These are phyloP conservation scores for Athalia circularis DNA, from an alignment of 2,888 invertebrate genomes.

Conservation along the genomic window DNA sequence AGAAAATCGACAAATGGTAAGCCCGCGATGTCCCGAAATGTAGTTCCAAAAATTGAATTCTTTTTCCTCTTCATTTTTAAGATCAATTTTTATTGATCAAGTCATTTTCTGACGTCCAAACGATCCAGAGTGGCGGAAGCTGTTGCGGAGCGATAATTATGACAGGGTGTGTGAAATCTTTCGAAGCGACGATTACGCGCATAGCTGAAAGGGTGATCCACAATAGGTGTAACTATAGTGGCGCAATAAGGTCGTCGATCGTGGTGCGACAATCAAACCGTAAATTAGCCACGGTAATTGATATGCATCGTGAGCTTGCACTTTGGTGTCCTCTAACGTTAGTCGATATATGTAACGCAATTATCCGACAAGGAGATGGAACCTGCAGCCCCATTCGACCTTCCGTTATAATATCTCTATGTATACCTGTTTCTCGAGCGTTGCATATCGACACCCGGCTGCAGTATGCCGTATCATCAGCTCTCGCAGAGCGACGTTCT, in stretches of 20 bases:
- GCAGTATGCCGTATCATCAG: no score
- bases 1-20: not conserved
- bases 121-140: not conserved
- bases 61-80: no score
- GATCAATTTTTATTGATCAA: not conserved
- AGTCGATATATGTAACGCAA: conserved; percentile 70
- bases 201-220: no score
- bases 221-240: no score
- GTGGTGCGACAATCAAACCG: conserved; percentile 59
- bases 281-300: conserved; percentile 66
- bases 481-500: no score
- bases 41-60: not conserved
- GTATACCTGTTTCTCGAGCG: not conserved
- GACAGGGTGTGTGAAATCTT: not conserved
- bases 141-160: not conserved
- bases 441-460: not conserved
- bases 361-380: conserved; percentile 67
- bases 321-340: conserved; percentile 58
- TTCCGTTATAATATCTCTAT: not conserved
- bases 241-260: no score
- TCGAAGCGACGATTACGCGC: conserved; percentile 17
- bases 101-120: not conserved
- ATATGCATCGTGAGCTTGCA: conserved; percentile 59
- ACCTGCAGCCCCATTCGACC: conserved; percentile 42
- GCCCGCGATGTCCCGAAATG: not conserved